Evolutionary conservation across 1,140 invertebrate genomes (phyloP), one percentile per base, ranked within the genome.

Genomic region (Telenomus remus): DNA sequence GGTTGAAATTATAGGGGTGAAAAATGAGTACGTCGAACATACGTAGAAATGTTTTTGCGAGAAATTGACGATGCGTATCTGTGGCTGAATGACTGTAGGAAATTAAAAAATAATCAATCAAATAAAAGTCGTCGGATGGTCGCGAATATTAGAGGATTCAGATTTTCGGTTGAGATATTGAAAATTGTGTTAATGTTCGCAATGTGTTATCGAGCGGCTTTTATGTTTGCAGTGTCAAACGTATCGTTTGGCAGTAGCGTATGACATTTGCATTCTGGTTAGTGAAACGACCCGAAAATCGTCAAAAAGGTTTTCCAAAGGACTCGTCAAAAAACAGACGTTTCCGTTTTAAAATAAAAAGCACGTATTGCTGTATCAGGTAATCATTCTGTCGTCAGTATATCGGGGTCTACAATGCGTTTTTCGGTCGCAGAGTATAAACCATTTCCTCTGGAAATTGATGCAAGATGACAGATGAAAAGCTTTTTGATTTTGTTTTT

Each of bases 31-130:
- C 19, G 19, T 27, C 6, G 19, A 27, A 1, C 2, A 3, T 27
- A 27, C 6, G 1, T 27, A 27, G 19, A 27, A n/a, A 3, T 27
- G 19, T 3, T 3, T 27, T 27, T 27, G 6, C 19, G n/a, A 27
- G 19, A 27, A 27, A 27, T 27, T 27, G 19, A 6, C 2, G 19
- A 3, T 27, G 19, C 19, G 19, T 27, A 27, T 1, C 6, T 27
- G 19, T 57, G 63, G 63, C 64, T 69, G 69, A 60, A 56, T 61
- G 69, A 77, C 76, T 72, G 57, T 61, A 79, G 51, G 57, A 80
- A 80, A 65, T 77, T 69, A 53, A 46, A 64, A 76, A 64, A 79
- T 79, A 79, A 80, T 80, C 74, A 77, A 80, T 80, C 79, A 80
- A 56, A 12, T 46, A 27, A 27, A 27, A 27, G 6, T 27, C 19